Conservation (phyloP, 2,113 vertebrate species). For the Mobula hypostoma region DNA sequence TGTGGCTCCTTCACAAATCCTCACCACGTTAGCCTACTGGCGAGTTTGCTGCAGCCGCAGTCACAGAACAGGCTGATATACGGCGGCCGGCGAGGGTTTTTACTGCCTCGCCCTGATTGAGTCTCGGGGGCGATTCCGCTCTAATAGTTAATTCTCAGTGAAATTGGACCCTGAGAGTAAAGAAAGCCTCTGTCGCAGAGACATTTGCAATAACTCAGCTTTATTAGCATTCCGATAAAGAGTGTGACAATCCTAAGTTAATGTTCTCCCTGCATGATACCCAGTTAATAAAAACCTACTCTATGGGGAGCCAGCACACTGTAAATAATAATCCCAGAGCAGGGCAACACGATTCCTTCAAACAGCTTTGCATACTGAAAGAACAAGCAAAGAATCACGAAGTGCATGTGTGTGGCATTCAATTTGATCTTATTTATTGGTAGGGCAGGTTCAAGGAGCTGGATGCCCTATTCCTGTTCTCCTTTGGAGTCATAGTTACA, state of each 20-base stretch:
- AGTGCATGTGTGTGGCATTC: too few relatives aligned
- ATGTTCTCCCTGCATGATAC: slow-evolving; percentile 40
- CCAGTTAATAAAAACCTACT: slow-evolving; percentile 20
- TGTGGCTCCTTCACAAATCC: background rate
- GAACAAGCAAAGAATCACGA: background rate
- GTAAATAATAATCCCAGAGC: slow-evolving; percentile 26
- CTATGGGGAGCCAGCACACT: background rate
- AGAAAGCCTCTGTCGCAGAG: slow-evolving; percentile 64
- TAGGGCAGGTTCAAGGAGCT: too few relatives aligned
- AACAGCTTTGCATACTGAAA: background rate
- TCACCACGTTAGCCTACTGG: too few relatives aligned
- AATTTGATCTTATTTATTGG: too few relatives aligned
- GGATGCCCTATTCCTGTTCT: too few relatives aligned
- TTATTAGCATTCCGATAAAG: slow-evolving; percentile 69
- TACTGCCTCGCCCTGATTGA: background rate
- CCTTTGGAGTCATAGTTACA: too few relatives aligned
- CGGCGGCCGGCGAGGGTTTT: background rate
- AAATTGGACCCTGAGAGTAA: slow-evolving; percentile 75
- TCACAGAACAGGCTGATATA: background rate
- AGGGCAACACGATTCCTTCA: too few relatives aligned
- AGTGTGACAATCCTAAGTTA: slow-evolving; percentile 52
- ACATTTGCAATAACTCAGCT: slow-evolving; percentile 60
- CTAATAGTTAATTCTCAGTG: slow-evolving; percentile 74
- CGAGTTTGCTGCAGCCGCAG: background rate
- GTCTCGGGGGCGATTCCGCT: slow-evolving; percentile 63